These are phyloP conservation scores for Drosophila sproati DNA, from an alignment of 1,140 invertebrate genomes.

Conservation along the genomic window DNA sequence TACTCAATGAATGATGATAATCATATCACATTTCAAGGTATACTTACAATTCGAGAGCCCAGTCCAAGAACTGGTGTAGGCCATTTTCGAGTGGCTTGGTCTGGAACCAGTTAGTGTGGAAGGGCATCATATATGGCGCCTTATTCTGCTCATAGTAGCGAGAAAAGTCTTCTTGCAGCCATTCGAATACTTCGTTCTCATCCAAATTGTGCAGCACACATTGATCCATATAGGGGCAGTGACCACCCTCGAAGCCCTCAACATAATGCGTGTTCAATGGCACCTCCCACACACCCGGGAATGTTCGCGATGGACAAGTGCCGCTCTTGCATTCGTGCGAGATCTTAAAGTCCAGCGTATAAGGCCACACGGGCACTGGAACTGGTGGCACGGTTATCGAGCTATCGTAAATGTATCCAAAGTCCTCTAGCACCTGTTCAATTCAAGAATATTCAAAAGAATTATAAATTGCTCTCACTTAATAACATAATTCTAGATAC, in stretches of 20 bases:
- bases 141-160: conserved; percentile 94
- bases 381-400: conserved; percentile 94
- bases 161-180: conserved; percentile 96
- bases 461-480: neutral
- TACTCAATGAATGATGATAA: too few relatives aligned
- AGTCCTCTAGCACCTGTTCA: conserved; percentile 92
- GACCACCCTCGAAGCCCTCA: conserved; percentile 94
- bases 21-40: neutral
- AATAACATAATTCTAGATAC: too few relatives aligned
- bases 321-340: conserved; percentile 96
- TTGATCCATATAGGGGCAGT: conserved; percentile 96
- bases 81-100: conserved; percentile 93
- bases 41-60: conserved; percentile 91
- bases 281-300: conserved; percentile 97
- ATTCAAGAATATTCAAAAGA: neutral
- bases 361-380: conserved; percentile 95
- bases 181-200: conserved; percentile 93
- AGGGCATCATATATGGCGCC: conserved; percentile 96
- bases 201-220: conserved; percentile 96
- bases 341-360: conserved; percentile 96
- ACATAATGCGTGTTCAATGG: conserved; percentile 96
- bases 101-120: conserved; percentile 98
- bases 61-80: conserved; percentile 94
- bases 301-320: conserved; percentile 95
- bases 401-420: conserved; percentile 96